phyloP scores from a whole-genome alignment of 2,113 vertebrate species.

The Zapus hudsonius region DNA sequence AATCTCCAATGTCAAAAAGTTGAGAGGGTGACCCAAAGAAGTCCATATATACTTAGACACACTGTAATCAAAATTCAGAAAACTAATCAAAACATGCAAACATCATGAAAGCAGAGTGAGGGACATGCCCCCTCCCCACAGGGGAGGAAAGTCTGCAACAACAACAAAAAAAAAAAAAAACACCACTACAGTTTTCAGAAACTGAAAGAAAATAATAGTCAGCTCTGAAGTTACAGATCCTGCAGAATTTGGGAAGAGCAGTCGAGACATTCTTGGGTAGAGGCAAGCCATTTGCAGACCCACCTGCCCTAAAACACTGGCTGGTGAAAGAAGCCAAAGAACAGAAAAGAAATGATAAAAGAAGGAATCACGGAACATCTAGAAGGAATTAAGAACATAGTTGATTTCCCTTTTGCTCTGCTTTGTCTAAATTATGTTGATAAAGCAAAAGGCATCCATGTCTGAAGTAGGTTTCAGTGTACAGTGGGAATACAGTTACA shows the following conservation, averaged over 20 bases:
- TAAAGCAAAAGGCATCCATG: not conserved
- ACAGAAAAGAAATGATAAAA: not conserved
- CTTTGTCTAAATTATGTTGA: constrained; percentile 43
- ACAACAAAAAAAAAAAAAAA: not conserved
- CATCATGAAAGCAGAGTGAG: not conserved
- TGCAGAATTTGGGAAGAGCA: not conserved
- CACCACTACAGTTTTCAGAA: not conserved
- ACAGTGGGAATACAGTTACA: not conserved
- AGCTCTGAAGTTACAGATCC: not conserved
- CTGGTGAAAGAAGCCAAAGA: no score
- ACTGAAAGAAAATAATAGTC: not conserved
- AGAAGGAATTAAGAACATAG: not conserved
- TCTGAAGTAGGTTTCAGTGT: not conserved
- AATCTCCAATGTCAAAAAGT: not conserved
- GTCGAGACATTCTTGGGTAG: not conserved
- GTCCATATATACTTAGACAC: not conserved
- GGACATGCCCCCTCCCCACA: not conserved
- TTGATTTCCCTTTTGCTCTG: not conserved
- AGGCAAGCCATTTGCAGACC: not conserved
- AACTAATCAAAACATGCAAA: not conserved
- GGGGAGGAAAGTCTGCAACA: not conserved
- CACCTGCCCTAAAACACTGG: not conserved
- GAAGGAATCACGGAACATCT: not conserved
- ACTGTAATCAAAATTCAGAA: constrained; percentile 10
- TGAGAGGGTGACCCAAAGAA: not conserved